Base-by-base conservation (phyloP, 2,113 vertebrate species). In the Phalacrocorax brasilianus region DNA sequence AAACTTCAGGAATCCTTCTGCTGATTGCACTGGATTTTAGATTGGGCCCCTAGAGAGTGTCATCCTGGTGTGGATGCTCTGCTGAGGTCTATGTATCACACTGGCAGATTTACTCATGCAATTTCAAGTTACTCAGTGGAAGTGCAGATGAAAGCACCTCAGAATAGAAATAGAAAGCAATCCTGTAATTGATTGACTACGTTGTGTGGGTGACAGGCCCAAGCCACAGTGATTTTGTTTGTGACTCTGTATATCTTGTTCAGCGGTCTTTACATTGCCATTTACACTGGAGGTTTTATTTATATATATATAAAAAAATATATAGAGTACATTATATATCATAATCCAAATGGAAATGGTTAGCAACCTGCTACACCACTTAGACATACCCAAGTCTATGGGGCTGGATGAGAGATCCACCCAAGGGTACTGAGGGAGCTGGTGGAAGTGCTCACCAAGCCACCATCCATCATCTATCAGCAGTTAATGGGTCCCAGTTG, bases 101-200 rank as follows among this genome's bases (percentile, higher is more conserved):
- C 22, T 94, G 93, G 83, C 92, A 98, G 95, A 95, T 96, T 96
- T 97, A 96, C 93, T 89, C 65, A 27, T 14, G 12, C 2, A 53
- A 75, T 95, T 96, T 93, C 24, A 42, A 66, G 89, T 84, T 93
- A 92, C 50, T 95, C 88, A 62, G 44, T 78, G 83, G 50, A 87
- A 91, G 30, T 53, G 83, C 93, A 95, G 78, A 71, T 94, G 78
- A 97, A 97, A 94, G 67, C 42, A 84, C 77, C 97, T 97, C 95
- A 92, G 86, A 73, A 85, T 35, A 81, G 91, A 92, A 90, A 90
- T 63, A 78, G 96, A 96, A 97, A 59, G 44, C 20, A 91, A 96
- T 87, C 74, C 61, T 96, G 50, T 85, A 96, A 96, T 58, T 93
- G 91, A 95, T 14, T 68, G 52, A 95, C 85, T 95, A 85, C 40